Evolutionary conservation across 2,113 vertebrate genomes (phyloP).

Genomic region (Tychaedon coryphoeus): DNA sequence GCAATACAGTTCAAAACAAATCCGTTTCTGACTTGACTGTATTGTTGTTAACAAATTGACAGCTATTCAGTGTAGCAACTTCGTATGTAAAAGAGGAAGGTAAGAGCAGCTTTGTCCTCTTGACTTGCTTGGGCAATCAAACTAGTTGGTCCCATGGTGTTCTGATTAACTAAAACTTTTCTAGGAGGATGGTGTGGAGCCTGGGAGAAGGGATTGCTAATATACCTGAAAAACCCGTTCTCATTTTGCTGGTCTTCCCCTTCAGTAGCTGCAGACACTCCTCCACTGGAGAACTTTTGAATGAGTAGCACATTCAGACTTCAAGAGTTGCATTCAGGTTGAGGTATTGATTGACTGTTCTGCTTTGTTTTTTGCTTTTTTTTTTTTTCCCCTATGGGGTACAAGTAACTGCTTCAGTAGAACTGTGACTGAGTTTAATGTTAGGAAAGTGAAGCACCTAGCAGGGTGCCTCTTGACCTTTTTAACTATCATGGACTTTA

Average conservation of each 20-base stretch:
- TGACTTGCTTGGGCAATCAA: background rate
- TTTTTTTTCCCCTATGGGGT: background rate
- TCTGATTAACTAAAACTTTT: background rate
- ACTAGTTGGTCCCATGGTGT: background rate
- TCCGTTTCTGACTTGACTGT: background rate
- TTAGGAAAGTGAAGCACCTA: background rate
- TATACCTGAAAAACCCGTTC: background rate
- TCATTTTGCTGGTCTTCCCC: background rate
- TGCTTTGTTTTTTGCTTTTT: no score
- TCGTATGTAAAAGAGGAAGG: background rate
- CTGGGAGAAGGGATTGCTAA: background rate
- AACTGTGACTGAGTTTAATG: background rate
- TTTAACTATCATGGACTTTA: background rate
- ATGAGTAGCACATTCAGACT: background rate
- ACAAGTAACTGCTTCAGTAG: background rate
- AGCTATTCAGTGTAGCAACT: background rate
- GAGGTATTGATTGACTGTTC: background rate
- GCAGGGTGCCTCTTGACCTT: background rate
- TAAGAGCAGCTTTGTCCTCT: background rate
- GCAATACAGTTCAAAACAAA: background rate
- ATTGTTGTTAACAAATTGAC: background rate
- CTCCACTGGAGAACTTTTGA: background rate
- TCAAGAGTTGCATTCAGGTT: background rate
- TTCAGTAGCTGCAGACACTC: background rate
- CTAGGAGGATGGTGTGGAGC: background rate